Base-by-base conservation (phyloP, 30 jellyfish, hydroid and myxozoan genomes). In the Aurelia aurita complex sp. Pacific region DNA sequence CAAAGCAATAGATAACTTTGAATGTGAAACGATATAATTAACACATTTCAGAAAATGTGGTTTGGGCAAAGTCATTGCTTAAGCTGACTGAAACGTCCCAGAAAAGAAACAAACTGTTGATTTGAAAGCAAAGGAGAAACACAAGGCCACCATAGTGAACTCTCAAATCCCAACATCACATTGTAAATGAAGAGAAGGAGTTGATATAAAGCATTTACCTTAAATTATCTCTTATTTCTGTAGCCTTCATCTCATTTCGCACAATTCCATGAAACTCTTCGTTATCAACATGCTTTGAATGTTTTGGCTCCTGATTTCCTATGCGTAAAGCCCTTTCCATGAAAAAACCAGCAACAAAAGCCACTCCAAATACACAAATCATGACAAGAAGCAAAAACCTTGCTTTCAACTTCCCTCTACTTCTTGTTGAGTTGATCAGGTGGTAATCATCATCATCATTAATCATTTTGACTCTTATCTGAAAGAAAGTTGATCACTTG, bases 291-390 rank as follows among this genome's bases (percentile, higher is more conserved):
- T 46, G 57, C 19, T 46, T 42, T 13, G 13, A 51, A 4, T 32
- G 14, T 7, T 35, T 32, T 17, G 42, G 9, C 18, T 19, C 11
- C 19, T 81, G 46, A 32, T 15, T 71, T 17, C 5, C 8, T 12
- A 33, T 34, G 3, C 74, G 4, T 46, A 63, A 3, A 4, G 42
- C 10, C 53, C 68, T 82, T 40, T 66, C 80, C 16, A 69, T 11
- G 50, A 82, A 61, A 62, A 70, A 82, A 10, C 92, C 92, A 38
- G 71, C 80, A 5, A 71, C 64, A 65, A 82, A 82, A 50, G 86
- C 85, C 43, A 73, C 80, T 3, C 62, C 76, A 66, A 82, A 82
- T 40, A 82, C 15, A 12, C 51, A 9, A 11, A 82, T 1, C 77
- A 82, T 60, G 15, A 36, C n/a, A 55, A 82, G 82, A 19, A 61